phyloP scores from a whole-genome alignment of 1,140 invertebrate genomes.

The Formica selysi region DNA sequence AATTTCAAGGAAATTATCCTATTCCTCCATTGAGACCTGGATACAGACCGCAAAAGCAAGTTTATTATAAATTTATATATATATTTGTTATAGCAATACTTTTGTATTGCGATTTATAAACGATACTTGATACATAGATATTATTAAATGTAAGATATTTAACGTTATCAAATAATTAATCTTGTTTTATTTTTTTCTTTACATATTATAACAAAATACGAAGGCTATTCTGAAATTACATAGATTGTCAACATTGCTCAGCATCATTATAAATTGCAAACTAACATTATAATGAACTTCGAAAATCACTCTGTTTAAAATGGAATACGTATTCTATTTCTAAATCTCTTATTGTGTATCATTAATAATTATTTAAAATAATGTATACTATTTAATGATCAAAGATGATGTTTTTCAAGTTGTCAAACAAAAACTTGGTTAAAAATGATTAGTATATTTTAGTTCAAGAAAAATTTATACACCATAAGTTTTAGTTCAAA shows the following conservation, averaged over 20 bases:
- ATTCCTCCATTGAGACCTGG: neutral
- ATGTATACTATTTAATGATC: neutral
- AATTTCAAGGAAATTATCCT: slow-evolving; percentile 37
- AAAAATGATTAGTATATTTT: neutral
- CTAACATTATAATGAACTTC: neutral
- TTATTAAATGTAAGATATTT: neutral
- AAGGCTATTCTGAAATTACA: neutral
- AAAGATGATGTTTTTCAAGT: neutral
- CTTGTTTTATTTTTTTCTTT: neutral
- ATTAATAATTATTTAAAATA: neutral
- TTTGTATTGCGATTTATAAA: neutral
- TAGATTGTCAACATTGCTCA: neutral
- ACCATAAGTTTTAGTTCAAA: neutral
- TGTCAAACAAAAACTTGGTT: neutral
- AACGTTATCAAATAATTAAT: neutral
- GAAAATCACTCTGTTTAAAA: neutral
- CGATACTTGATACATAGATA: neutral
- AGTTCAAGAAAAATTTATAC: neutral
- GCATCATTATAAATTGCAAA: neutral
- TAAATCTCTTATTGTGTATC: neutral
- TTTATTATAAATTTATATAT: slow-evolving; percentile 7
- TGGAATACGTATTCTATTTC: neutral
- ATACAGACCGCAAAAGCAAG: slow-evolving; percentile 52
- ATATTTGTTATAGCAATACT: neutral
- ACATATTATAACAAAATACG: neutral